Conservation (phyloP, 2,888 invertebrate species). For the Epirrhoe alternata region DNA sequence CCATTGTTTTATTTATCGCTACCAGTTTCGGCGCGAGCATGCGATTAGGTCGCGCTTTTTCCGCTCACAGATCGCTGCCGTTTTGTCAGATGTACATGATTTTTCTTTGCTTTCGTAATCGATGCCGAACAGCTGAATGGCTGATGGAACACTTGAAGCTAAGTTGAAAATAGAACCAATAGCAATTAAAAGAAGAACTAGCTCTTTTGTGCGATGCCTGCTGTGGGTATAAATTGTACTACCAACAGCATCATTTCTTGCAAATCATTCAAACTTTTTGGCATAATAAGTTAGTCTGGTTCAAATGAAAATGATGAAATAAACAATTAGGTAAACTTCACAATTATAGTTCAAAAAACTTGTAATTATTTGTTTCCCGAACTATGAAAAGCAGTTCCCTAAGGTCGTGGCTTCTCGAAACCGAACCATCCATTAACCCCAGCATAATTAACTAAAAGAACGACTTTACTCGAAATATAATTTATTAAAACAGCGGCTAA, state of each 20-base stretch:
- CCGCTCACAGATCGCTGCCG: constrained; percentile 75
- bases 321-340: too few species aligned
- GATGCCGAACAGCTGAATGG: background rate
- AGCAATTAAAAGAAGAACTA: too few species aligned
- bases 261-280: too few species aligned
- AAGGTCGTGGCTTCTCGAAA: constrained; percentile 12
- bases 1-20: constrained; percentile 85
- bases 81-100: constrained; percentile 74
- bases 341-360: too few species aligned
- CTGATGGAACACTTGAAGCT: background rate
- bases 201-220: too few species aligned
- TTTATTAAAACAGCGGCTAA: constrained; percentile 43
- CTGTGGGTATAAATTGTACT: too few species aligned
- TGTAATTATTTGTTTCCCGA: background rate
- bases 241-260: too few species aligned
- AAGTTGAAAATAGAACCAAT: background rate
- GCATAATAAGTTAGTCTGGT: too few species aligned
- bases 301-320: too few species aligned
- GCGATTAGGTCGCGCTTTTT: constrained; percentile 84
- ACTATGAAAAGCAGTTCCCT: constrained; percentile 9
- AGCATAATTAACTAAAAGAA: constrained; percentile 31
- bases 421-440: constrained; percentile 20
- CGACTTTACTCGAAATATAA: constrained; percentile 33
- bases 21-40: constrained; percentile 80
- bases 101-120: constrained; percentile 45